Evolutionary conservation across 2,888 invertebrate genomes (phyloP).

Genomic region (Helobdella robusta): DNA sequence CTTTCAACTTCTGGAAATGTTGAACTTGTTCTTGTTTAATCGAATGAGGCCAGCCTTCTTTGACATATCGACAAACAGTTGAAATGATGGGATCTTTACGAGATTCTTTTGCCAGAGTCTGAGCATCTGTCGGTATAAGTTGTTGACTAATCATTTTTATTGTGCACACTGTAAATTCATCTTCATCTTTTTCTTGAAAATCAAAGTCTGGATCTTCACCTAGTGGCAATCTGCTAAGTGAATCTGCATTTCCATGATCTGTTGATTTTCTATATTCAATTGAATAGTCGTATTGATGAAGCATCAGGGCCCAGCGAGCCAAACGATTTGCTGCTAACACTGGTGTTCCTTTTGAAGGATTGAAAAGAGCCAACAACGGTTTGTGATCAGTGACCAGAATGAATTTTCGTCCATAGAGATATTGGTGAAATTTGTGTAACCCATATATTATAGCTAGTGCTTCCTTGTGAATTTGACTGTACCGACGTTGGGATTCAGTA

Average conservation of each 20-base stretch:
- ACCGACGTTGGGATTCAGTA: slow-evolving; percentile 16
- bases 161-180: slow-evolving; percentile 1
- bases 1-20: slow-evolving; percentile 5
- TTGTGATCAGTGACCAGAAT: slow-evolving; percentile 26
- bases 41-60: too few species aligned
- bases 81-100: slow-evolving; percentile 12
- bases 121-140: neutral
- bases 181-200: slow-evolving; percentile 16
- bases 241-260: slow-evolving; percentile 32
- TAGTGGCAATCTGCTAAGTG: slow-evolving; percentile 27
- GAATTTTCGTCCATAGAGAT: slow-evolving; percentile 25
- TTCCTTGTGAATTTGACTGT: slow-evolving; percentile 31
- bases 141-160: neutral
- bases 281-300: slow-evolving; percentile 29
- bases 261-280: slow-evolving; percentile 25
- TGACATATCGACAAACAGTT: too few species aligned
- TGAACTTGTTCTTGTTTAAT: too few species aligned
- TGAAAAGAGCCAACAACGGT: slow-evolving; percentile 20
- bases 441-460: slow-evolving; percentile 29
- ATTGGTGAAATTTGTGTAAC: slow-evolving; percentile 30
- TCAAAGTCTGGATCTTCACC: neutral
- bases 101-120: neutral
- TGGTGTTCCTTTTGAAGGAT: slow-evolving; percentile 14
- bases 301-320: slow-evolving; percentile 28
- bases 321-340: slow-evolving; percentile 21